Percentiles rank a stretch among this genome's conserved stretches.
phyloP scores from a whole-genome alignment of 2,888 invertebrate species.

The Strigamia transsilvanica region DNA sequence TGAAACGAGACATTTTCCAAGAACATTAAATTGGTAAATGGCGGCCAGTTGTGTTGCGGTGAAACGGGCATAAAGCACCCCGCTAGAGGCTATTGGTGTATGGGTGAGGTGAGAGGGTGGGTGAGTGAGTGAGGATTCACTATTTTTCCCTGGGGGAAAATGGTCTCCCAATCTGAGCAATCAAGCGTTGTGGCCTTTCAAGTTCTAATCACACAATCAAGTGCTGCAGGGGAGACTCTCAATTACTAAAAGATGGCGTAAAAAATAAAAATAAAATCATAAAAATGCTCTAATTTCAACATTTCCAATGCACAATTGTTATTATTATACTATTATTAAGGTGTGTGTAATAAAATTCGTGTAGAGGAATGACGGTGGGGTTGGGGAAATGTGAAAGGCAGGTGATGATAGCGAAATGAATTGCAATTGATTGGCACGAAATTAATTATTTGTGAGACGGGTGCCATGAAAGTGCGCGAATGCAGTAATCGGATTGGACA shows the following conservation, averaged over 20 bases:
- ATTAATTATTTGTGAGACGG: conserved; percentile 42
- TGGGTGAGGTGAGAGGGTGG: conserved; percentile 39
- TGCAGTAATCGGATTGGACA: conserved; percentile 46
- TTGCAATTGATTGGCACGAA: conserved; percentile 45
- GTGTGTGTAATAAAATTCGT: no score
- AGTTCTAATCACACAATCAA: conserved; percentile 51
- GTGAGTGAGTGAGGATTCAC: conserved; percentile 23
- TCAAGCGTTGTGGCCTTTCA: conserved; percentile 49
- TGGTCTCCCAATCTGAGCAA: conserved; percentile 48
- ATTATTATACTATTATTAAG: no score
- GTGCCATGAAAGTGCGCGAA: conserved; percentile 26
- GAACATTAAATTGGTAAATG: conserved; percentile 46
- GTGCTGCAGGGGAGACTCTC: conserved; percentile 48
- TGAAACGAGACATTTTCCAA: conserved; percentile 41
- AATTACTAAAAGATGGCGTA: conserved; percentile 33
- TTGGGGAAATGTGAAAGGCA: background rate
- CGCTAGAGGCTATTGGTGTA: conserved; percentile 40
- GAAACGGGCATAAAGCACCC: conserved; percentile 33
- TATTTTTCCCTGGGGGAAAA: conserved; percentile 46
- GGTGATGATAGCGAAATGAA: conserved; percentile 36
- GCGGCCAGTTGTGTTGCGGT: conserved; percentile 49
- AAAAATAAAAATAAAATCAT: background rate
- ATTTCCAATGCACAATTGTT: background rate
- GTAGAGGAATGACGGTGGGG: background rate
- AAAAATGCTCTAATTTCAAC: background rate